A percentile compares a stretch with the other conserved stretches of the same genome.
phyloP scores from a whole-genome alignment of 1,140 invertebrate genomes.

The Bombyx mandarina region DNA sequence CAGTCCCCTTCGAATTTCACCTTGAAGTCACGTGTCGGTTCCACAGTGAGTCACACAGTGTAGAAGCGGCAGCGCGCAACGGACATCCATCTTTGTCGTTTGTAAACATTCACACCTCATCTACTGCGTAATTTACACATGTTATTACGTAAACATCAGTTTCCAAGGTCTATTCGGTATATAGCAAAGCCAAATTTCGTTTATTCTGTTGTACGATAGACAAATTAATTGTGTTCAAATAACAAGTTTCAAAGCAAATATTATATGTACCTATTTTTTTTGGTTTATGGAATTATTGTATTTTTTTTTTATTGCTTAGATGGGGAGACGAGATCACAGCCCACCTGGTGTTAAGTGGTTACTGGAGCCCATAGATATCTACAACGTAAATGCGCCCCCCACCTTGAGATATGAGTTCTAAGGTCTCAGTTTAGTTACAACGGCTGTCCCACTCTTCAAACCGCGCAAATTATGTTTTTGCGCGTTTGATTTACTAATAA shows the following conservation, averaged over 20 bases:
- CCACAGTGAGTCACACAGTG: conserved; percentile 28
- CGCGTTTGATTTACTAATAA: neutral
- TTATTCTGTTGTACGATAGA: neutral
- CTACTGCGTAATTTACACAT: conserved; percentile 11
- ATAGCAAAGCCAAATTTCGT: neutral
- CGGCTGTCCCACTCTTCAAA: too few relatives aligned
- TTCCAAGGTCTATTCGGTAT: neutral
- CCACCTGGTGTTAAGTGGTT: too few relatives aligned
- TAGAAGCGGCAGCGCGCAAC: conserved; percentile 11
- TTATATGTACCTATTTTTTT: too few relatives aligned
- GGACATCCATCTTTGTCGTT: conserved; percentile 3
- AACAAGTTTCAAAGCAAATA: too few relatives aligned
- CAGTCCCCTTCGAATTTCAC: conserved; percentile 22
- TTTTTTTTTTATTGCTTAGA: neutral
- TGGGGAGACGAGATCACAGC: too few relatives aligned
- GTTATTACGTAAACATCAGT: conserved; percentile 1
- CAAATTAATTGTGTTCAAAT: too few relatives aligned
- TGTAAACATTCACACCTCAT: conserved; percentile 11
- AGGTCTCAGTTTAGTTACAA: too few relatives aligned
- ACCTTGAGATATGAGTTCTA: too few relatives aligned
- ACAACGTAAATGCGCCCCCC: too few relatives aligned
- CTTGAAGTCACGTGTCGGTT: conserved; percentile 37
- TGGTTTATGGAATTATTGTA: neutral
- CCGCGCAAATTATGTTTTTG: neutral
- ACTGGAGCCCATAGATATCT: too few relatives aligned